Evolutionary conservation across 2,113 vertebrate genomes (phyloP), one percentile per base, ranked within the genome.

Genomic region (Scartelaos histophorus): DNA sequence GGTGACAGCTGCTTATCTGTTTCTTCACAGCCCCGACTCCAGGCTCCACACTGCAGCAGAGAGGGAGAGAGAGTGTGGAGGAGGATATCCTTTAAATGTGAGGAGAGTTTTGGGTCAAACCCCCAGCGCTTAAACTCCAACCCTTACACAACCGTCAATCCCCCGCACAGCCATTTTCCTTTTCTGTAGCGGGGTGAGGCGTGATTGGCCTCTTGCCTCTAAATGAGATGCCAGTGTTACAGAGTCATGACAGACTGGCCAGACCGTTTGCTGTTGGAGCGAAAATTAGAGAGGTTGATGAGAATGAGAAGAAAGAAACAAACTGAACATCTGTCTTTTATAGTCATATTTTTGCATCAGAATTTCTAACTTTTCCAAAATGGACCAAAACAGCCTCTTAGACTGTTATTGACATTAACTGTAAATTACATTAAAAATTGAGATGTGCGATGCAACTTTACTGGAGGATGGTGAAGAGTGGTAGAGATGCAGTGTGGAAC

Each of bases 101-200:
- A 86, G 84, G 70, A 85, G 81, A 74, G 84, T 80, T 90, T 66
- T 79, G 75, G 85, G 87, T 88, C 87, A 87, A 85, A 90, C 77
- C 82, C 85, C 76, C 75, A 76, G 82, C 80, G 77, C 84, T 84
- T 83, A 73, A 82, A 87, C 86, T 77, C 78, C 84, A 87, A 76
- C 82, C 85, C 85, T 89, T 90, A 90, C 85, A 90, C 80, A 89
- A 83, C 76, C 51, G 70, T 78, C 79, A 73, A 47, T 74, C 35
- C 58, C 58, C 25, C 62, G 25, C 73, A 11, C 75, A 66, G 74
- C 65, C 51, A 46, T 22, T 79, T 73, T 71, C 64, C 81, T 82
- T 73, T 81, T 79, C 78, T 84, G 81, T 58, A 73, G 76, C 85
- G 83, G 79, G 85, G 83, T 79, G 87, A 81, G 85, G 81, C 79